phyloP scores from a whole-genome alignment of 1,140 invertebrate species.

The Dreissena polymorpha region DNA sequence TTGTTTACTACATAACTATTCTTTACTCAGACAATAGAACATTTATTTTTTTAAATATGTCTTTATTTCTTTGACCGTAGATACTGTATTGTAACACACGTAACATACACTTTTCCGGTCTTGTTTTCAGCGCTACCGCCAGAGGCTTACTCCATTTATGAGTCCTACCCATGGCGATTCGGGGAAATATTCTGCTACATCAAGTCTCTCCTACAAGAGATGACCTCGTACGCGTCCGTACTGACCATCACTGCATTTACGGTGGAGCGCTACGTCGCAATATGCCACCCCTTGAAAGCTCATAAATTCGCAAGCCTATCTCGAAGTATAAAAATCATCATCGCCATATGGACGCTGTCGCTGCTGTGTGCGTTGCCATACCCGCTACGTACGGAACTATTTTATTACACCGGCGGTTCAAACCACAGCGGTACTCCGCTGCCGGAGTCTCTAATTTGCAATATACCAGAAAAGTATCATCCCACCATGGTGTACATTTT shows the following conservation, averaged over 20 bases:
- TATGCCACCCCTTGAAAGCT: slow-evolving; percentile 74
- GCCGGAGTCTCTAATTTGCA: slow-evolving; percentile 68
- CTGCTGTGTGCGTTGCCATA: slow-evolving; percentile 88
- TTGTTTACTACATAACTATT: no score
- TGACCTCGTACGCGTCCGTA: slow-evolving; percentile 84
- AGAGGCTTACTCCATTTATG: slow-evolving; percentile 93
- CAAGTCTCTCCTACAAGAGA: slow-evolving; percentile 90
- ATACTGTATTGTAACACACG: no score
- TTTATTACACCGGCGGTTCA: slow-evolving; percentile 58
- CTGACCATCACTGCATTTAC: slow-evolving; percentile 79
- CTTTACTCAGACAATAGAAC: no score
- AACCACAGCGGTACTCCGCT: slow-evolving; percentile 78
- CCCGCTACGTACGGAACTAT: slow-evolving; percentile 68
- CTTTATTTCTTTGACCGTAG: no score
- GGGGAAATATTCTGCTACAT: slow-evolving; percentile 92
- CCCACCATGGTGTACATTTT: slow-evolving; percentile 53
- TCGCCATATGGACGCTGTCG: slow-evolving; percentile 88
- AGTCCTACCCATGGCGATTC: slow-evolving; percentile 91
- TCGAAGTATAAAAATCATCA: slow-evolving; percentile 89
- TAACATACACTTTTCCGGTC: no score
- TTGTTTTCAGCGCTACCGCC: slow-evolving; percentile 85
- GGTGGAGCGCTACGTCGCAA: slow-evolving; percentile 77
- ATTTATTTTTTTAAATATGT: no score
- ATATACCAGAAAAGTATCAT: slow-evolving; percentile 52
- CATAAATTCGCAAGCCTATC: slow-evolving; percentile 82